Conservation (phyloP, 2,888 invertebrate genomes). For the Teleiodes luculella region DNA sequence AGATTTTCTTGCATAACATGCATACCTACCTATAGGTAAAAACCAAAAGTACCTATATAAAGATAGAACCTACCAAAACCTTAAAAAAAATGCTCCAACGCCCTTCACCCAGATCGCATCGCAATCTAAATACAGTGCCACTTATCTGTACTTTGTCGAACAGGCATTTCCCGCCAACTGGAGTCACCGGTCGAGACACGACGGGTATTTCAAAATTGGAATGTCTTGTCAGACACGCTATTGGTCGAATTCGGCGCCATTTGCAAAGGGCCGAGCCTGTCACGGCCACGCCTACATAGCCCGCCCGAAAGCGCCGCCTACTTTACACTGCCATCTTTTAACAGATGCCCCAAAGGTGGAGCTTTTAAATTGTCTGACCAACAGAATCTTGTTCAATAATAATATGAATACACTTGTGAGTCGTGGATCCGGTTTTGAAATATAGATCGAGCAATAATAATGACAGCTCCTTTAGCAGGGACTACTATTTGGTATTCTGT, state of each 20-base stretch:
- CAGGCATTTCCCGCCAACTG: conserved; percentile 7
- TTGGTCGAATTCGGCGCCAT: conserved; percentile 73
- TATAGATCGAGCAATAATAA: too few relatives aligned
- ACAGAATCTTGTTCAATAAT: conserved; percentile 26
- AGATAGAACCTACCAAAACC: too few relatives aligned
- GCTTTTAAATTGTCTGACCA: conserved; percentile 37
- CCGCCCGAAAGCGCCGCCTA: conserved; percentile 52
- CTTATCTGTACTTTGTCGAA: neutral
- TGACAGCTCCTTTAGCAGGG: too few relatives aligned
- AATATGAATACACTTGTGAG: neutral
- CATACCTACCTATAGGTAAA: too few relatives aligned
- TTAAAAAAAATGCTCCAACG: neutral
- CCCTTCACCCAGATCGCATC: neutral
- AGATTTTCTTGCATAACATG: too few relatives aligned
- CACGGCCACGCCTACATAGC: conserved; percentile 55
- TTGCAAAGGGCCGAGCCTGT: conserved; percentile 64
- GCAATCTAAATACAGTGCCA: neutral
- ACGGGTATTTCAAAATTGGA: conserved; percentile 37
- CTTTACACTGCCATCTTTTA: conserved; percentile 49
- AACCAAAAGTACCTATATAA: neutral
- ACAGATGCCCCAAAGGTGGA: conserved; percentile 35
- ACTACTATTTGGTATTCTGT: too few relatives aligned
- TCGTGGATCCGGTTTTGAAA: neutral
- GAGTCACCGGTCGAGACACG: conserved; percentile 19
- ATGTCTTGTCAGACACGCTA: conserved; percentile 43